Conservation (phyloP, 2,113 vertebrate genomes). For the Oncorhynchus masou region DNA sequence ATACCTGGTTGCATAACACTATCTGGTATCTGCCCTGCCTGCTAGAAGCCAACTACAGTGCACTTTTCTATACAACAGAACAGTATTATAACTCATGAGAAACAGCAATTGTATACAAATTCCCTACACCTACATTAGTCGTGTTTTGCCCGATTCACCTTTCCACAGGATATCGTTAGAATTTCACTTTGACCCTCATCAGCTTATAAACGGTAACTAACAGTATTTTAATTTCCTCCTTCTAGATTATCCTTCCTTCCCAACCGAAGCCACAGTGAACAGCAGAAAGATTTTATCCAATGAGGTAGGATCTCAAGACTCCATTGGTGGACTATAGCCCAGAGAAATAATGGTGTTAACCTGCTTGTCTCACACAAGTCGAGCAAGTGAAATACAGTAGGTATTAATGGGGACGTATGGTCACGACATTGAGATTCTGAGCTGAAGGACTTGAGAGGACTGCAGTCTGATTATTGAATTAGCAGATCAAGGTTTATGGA, state of each 20-base stretch:
- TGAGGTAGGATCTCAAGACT: constrained; percentile 75
- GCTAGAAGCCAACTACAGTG: too few species aligned
- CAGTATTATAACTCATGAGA: too few species aligned
- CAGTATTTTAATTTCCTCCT: neutral
- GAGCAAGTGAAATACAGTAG: neutral
- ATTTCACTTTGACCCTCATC: neutral
- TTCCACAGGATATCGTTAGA: neutral
- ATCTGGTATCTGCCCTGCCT: too few species aligned
- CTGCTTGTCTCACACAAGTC: neutral
- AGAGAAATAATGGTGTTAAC: neutral
- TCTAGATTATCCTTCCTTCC: constrained; percentile 74
- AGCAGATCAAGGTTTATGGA: neutral
- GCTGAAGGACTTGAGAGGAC: constrained; percentile 2
- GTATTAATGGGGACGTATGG: neutral
- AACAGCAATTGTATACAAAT: too few species aligned
- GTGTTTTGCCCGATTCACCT: too few species aligned
- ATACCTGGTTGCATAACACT: too few species aligned
- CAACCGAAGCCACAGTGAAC: constrained; percentile 73
- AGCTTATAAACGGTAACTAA: neutral
- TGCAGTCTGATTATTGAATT: neutral
- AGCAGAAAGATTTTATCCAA: constrained; percentile 68
- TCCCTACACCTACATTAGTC: too few species aligned
- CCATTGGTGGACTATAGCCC: constrained; percentile 51
- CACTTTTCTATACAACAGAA: too few species aligned
- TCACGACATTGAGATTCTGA: neutral